Evolutionary conservation across 2,888 invertebrate species (phyloP).

Genomic region (Calameuta pallipes): DNA sequence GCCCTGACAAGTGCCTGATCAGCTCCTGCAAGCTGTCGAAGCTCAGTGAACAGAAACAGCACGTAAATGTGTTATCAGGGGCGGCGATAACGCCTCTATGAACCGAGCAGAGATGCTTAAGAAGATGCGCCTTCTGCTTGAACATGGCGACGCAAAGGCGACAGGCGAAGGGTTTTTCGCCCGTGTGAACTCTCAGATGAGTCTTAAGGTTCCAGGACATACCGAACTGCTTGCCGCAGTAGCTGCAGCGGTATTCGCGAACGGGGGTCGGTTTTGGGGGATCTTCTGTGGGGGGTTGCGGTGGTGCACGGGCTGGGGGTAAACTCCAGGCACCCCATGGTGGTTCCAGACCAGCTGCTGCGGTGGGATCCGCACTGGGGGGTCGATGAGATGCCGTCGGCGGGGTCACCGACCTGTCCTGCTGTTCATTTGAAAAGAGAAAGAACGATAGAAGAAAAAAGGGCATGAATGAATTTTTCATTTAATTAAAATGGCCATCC

Average conservation of each 20-base stretch:
- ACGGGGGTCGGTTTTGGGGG: conserved; percentile 75
- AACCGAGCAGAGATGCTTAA: conserved; percentile 90
- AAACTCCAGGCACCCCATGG: conserved; percentile 62
- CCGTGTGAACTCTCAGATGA: conserved; percentile 87
- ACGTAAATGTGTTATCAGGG: conserved; percentile 83
- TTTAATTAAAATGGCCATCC: neutral
- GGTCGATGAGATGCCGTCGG: conserved; percentile 61
- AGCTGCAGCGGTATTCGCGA: conserved; percentile 88
- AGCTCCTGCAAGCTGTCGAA: conserved; percentile 89
- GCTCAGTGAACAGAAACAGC: conserved; percentile 88
- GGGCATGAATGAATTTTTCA: conserved; percentile 9
- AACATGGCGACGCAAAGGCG: conserved; percentile 91
- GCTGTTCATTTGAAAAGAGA: conserved; percentile 33
- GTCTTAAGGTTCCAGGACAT: conserved; percentile 95
- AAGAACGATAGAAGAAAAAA: conserved; percentile 10
- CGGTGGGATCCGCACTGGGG: conserved; percentile 60
- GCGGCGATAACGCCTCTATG: conserved; percentile 90
- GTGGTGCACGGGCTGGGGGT: conserved; percentile 72
- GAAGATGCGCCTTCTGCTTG: conserved; percentile 88
- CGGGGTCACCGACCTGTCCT: conserved; percentile 62
- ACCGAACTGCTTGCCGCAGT: conserved; percentile 91
- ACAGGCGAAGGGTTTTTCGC: conserved; percentile 91
- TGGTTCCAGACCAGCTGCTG: conserved; percentile 54
- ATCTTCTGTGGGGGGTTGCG: conserved; percentile 70
- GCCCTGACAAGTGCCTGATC: conserved; percentile 87